Conservation (phyloP, 2,797 vertebrate species). For the Lacerta bilineata region DNA sequence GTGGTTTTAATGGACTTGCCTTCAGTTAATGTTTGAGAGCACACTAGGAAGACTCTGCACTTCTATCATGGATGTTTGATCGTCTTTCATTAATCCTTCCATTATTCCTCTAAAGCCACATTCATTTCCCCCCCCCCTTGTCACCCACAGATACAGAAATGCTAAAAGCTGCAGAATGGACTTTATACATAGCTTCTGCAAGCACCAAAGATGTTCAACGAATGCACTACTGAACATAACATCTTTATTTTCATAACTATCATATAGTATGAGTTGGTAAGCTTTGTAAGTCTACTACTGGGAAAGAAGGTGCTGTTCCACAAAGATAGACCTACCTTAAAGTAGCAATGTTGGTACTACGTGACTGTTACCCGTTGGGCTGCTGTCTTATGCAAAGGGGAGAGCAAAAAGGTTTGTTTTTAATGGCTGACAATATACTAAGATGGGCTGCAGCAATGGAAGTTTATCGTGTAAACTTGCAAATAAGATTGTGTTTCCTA, state of each 20-base stretch:
- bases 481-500: constrained; percentile 55
- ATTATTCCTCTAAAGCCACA: neutral
- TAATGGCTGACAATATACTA: constrained; percentile 42
- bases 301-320: constrained; percentile 53
- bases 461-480: constrained; percentile 42
- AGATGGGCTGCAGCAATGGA: constrained; percentile 38
- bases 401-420: constrained; percentile 10
- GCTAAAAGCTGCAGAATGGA: constrained; percentile 54
- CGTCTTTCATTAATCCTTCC: neutral
- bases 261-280: constrained; percentile 69
- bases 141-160: constrained; percentile 54
- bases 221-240: constrained; percentile 72
- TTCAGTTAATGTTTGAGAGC: neutral
- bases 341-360: constrained; percentile 62
- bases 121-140: neutral
- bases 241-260: constrained; percentile 76
- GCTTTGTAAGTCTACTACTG: constrained; percentile 56
- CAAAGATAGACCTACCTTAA: constrained; percentile 74
- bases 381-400: constrained; percentile 54
- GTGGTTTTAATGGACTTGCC: neutral
- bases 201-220: constrained; percentile 79
- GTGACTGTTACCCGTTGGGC: constrained; percentile 59
- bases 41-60: neutral
- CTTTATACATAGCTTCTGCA: constrained; percentile 66
- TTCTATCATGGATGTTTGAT: neutral